Conservation (phyloP, 2,113 vertebrate genomes). For the Rhinogobius similis region DNA sequence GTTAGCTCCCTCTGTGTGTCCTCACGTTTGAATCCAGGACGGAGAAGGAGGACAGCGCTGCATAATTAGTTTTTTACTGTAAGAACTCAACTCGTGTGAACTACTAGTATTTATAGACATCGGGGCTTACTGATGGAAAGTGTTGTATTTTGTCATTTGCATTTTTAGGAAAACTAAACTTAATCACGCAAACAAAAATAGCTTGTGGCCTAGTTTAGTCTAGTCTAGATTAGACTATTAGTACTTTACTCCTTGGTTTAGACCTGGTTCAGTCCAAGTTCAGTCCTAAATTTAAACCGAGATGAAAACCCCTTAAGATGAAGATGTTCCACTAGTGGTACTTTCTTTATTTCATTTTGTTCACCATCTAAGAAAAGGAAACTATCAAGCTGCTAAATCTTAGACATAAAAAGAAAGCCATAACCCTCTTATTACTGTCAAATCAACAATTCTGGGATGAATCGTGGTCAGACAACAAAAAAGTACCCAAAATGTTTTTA, state of each 20-base stretch:
- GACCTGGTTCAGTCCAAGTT: neutral
- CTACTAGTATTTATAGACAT: neutral
- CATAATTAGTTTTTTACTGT: slow-evolving; percentile 5
- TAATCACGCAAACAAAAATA: neutral
- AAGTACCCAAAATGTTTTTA: too few species aligned
- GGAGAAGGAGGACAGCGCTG: slow-evolving; percentile 1
- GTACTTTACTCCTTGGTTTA: neutral
- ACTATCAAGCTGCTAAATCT: too few species aligned
- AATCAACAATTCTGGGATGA: too few species aligned
- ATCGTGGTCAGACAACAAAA: too few species aligned
- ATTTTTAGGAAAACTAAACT: neutral
- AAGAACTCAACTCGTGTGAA: neutral
- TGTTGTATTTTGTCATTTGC: neutral
- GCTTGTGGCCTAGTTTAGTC: neutral
- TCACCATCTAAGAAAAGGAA: too few species aligned
- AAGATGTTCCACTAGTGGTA: too few species aligned
- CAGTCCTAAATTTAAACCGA: too few species aligned
- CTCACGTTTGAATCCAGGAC: slow-evolving; percentile 2
- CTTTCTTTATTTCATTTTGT: too few species aligned
- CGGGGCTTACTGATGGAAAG: neutral
- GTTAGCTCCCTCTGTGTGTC: neutral
- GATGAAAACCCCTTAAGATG: too few species aligned
- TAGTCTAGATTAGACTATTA: neutral
- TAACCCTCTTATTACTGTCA: too few species aligned
- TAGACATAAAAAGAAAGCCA: too few species aligned